phyloP scores from a whole-genome alignment of 2,797 vertebrate genomes.

The Perodicticus potto region DNA sequence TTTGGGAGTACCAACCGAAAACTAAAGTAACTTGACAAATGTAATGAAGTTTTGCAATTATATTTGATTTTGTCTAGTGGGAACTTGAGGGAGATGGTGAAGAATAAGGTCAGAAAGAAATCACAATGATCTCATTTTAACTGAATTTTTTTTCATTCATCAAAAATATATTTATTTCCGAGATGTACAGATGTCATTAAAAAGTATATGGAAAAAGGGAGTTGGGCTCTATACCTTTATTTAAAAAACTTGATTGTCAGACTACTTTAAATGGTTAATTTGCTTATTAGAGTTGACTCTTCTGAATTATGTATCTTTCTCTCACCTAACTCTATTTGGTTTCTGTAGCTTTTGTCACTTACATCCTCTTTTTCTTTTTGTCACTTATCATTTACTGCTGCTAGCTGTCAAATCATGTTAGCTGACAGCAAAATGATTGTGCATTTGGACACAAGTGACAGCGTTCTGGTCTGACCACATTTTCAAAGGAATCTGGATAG shows the following conservation, averaged over 20 bases:
- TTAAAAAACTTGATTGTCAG: not conserved
- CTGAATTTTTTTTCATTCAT: not conserved
- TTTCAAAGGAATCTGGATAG: conserved; percentile 66
- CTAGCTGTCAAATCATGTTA: conserved; percentile 81
- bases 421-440: conserved; percentile 86
- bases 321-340: conserved; percentile 61
- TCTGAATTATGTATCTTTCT: conserved; percentile 74
- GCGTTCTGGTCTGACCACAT: conserved; percentile 54
- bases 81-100: not conserved
- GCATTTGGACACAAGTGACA: conserved; percentile 78
- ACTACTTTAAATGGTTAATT: conserved; percentile 76
- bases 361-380: conserved; percentile 77
- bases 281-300: conserved; percentile 72
- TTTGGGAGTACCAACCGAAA: not conserved
- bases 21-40: not conserved
- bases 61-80: not conserved
- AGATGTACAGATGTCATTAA: not conserved
- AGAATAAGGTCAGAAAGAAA: conserved; percentile 5
- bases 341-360: conserved; percentile 70
- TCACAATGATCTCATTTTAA: not conserved
- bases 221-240: not conserved
- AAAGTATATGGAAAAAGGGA: too few relatives aligned
- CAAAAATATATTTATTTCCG: not conserved
- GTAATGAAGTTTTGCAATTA: not conserved
- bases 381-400: conserved; percentile 77